Percentiles rank a stretch among this genome's conserved stretches.
phyloP scores from a whole-genome alignment of 2,888 invertebrate genomes.

The Notodonta dromedarius region DNA sequence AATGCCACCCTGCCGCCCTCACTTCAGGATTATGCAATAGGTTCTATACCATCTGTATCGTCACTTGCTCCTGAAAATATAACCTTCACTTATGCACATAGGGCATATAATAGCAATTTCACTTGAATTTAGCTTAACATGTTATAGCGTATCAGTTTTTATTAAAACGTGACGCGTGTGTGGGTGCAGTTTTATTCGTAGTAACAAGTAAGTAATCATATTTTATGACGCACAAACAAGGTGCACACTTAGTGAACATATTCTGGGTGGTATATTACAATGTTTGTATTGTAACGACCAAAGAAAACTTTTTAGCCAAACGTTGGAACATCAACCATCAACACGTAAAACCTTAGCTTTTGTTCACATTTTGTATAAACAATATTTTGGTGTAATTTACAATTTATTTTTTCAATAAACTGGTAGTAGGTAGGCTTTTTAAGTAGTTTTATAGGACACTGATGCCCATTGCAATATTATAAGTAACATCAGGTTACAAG shows the following conservation, averaged over 20 bases:
- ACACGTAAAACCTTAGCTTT: no score
- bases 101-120: not conserved
- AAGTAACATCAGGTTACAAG: constrained; percentile 3
- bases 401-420: no score
- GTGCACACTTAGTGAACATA: no score
- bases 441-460: no score
- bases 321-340: no score
- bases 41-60: not conserved
- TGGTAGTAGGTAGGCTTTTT: no score
- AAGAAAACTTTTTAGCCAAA: no score
- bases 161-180: not conserved
- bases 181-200: not conserved
- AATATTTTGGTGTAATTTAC: no score
- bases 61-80: not conserved
- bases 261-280: no score
- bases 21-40: not conserved
- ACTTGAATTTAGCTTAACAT: not conserved
- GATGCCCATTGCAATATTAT: not conserved
- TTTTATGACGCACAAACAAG: not conserved
- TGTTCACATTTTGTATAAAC: no score
- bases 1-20: constrained; percentile 9
- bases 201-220: not conserved
- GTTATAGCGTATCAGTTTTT: not conserved
- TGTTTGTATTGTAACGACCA: no score
- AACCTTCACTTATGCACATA: not conserved